These are phyloP conservation scores for Pararge aegeria DNA, from an alignment of 1,140 invertebrate species.

Conservation along the genomic window DNA sequence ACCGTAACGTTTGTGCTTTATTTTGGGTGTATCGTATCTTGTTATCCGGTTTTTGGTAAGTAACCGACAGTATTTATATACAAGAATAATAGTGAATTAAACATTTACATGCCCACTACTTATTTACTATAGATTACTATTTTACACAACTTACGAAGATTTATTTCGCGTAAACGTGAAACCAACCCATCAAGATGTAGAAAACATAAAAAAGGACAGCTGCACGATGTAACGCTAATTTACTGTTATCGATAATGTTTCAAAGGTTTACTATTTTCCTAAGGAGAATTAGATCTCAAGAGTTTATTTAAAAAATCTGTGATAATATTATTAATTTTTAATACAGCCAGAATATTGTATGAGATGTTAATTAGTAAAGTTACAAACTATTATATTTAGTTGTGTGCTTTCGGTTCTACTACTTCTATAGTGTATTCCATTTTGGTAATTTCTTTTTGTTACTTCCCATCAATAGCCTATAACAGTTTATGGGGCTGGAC, in stretches of 20 bases:
- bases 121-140: neutral
- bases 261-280: neutral
- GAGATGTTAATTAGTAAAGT: too few species aligned
- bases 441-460: too few species aligned
- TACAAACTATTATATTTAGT: too few species aligned
- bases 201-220: conserved; percentile 2
- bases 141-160: conserved; percentile 5
- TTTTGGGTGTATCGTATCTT: conserved; percentile 67
- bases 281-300: neutral
- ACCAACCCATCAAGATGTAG: neutral
- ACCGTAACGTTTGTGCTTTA: conserved; percentile 62
- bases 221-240: neutral
- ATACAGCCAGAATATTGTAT: too few species aligned
- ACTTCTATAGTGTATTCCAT: too few species aligned
- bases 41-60: conserved; percentile 67
- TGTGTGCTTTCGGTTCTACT: too few species aligned
- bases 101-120: neutral
- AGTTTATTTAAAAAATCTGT: neutral
- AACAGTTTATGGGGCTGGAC: too few species aligned
- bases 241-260: neutral
- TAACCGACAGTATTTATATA: conserved; percentile 37
- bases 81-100: neutral
- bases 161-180: conserved; percentile 13
- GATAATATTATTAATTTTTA: neutral
- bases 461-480: too few species aligned